phyloP scores from a whole-genome alignment of 1,140 invertebrate species.

The Diabrotica virgifera region DNA sequence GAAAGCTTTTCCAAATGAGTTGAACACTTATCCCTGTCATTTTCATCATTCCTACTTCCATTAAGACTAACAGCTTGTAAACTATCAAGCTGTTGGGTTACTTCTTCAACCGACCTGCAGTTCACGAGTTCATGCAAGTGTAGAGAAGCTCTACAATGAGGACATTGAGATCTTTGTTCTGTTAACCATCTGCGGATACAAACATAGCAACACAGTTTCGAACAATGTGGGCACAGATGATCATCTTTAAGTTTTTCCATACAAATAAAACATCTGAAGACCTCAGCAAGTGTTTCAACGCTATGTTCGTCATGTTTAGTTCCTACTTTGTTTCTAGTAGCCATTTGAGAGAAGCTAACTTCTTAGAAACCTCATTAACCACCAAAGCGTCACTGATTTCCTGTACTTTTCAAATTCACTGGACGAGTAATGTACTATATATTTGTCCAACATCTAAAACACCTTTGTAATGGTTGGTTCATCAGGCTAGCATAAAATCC shows the following conservation, averaged over 20 bases:
- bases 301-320: constrained; percentile 51
- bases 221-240: constrained; percentile 90
- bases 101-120: constrained; percentile 93
- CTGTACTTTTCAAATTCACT: neutral
- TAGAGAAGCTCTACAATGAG: constrained; percentile 85
- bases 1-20: constrained; percentile 84
- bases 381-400: neutral
- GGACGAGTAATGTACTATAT: neutral
- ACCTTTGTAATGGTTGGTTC: neutral
- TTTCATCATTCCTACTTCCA: constrained; percentile 58
- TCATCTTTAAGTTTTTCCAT: constrained; percentile 94
- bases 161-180: constrained; percentile 88
- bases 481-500: constrained; percentile 1
- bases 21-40: constrained; percentile 70
- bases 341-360: constrained; percentile 27
- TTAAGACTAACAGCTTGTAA: constrained; percentile 68
- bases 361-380: neutral
- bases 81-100: constrained; percentile 88
- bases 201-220: constrained; percentile 88
- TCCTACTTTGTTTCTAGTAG: constrained; percentile 36
- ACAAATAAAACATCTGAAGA: constrained; percentile 95
- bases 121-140: constrained; percentile 91
- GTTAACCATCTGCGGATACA: constrained; percentile 90
- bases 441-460: neutral
- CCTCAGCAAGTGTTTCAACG: constrained; percentile 75